Evolutionary conservation across 1,140 invertebrate genomes (phyloP).

Genomic region (Diabrotica undecimpunctata): DNA sequence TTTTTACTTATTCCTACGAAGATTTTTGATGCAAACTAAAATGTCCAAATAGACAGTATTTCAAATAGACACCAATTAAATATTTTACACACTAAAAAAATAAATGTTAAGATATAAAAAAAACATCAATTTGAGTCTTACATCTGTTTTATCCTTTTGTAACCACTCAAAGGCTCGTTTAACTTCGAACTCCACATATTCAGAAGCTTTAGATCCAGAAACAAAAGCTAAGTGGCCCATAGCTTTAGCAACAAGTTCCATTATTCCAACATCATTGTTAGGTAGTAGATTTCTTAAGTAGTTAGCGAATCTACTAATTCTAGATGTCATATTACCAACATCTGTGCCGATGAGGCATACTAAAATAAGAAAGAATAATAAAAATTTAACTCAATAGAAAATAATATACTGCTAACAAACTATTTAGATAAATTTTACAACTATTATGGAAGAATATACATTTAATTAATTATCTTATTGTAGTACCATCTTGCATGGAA

Average conservation of each 20-base stretch:
- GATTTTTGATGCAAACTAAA: too few relatives aligned
- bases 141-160: slow-evolving; percentile 81
- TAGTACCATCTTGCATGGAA: too few relatives aligned
- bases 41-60: too few relatives aligned
- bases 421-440: too few relatives aligned
- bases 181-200: slow-evolving; percentile 96
- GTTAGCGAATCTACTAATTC: slow-evolving; percentile 89
- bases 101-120: too few relatives aligned
- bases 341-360: slow-evolving; percentile 90
- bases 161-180: slow-evolving; percentile 94
- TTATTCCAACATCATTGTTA: slow-evolving; percentile 85
- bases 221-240: slow-evolving; percentile 87
- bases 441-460: too few relatives aligned
- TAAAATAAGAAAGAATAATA: slow-evolving; percentile 47
- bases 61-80: too few relatives aligned
- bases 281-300: slow-evolving; percentile 86
- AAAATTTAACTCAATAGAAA: neutral
- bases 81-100: too few relatives aligned
- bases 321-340: slow-evolving; percentile 84
- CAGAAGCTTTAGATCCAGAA: slow-evolving; percentile 88
- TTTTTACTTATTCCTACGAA: too few relatives aligned
- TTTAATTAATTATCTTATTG: too few relatives aligned
- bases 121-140: slow-evolving; percentile 22
- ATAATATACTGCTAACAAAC: too few relatives aligned
- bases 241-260: slow-evolving; percentile 94